Percentiles rank a stretch among this genome's conserved stretches.
Conservation (phyloP, 1,140 invertebrate species). For the Aphelinus atriplicis region DNA sequence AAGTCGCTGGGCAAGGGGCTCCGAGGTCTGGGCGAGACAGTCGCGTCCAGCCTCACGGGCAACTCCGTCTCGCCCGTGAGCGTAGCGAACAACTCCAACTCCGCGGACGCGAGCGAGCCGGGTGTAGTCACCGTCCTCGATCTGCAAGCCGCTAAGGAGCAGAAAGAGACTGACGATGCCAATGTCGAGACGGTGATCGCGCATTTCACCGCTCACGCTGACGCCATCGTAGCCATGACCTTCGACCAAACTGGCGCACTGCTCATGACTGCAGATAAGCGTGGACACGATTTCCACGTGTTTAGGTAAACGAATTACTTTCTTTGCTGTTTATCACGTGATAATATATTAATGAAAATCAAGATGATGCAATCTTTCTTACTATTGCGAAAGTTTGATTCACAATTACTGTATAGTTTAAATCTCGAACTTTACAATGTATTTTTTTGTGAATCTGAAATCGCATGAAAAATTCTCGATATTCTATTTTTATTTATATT, state of each 20-base stretch:
- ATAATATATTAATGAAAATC: background rate
- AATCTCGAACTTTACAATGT: no score
- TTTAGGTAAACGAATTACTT: constrained; percentile 68
- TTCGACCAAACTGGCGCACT: constrained; percentile 94
- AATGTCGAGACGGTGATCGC: constrained; percentile 80
- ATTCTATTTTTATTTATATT: no score
- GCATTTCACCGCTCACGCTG: constrained; percentile 94
- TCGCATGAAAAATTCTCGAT: background rate
- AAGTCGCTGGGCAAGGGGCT: constrained; percentile 89
- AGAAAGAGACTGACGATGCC: constrained; percentile 67
- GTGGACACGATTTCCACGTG: constrained; percentile 96
- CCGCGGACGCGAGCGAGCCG: constrained; percentile 72
- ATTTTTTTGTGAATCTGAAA: background rate
- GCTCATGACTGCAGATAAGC: constrained; percentile 89
- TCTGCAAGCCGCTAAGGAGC: constrained; percentile 72
- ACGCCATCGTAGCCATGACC: constrained; percentile 88
- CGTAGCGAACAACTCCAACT: constrained; percentile 13
- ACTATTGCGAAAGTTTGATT: background rate
- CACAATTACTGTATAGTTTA: no score
- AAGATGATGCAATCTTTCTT: background rate
- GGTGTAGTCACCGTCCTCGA: constrained; percentile 91
- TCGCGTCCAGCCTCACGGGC: constrained; percentile 89
- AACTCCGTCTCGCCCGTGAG: constrained; percentile 54
- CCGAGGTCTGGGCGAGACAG: constrained; percentile 90
- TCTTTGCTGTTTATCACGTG: no score